Conservation (phyloP, 1,140 invertebrate genomes). For the Penaeus vannamei region DNA sequence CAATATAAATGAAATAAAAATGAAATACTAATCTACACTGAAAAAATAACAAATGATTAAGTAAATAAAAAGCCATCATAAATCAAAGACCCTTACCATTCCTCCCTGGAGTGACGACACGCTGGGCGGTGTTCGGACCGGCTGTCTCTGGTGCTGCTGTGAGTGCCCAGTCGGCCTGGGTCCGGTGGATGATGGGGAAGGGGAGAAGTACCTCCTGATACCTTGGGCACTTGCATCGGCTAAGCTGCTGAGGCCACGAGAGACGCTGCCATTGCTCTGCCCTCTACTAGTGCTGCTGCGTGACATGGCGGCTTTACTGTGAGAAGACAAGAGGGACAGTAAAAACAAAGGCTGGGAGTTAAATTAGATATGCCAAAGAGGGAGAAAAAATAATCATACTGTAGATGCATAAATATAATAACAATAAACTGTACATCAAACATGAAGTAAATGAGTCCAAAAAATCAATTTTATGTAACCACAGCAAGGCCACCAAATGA, state of each 20-base stretch:
- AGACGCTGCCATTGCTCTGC: conserved; percentile 3
- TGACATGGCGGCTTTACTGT: background rate
- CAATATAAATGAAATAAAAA: too few species aligned
- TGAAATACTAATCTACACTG: too few species aligned
- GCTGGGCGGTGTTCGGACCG: background rate
- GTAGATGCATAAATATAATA: too few species aligned
- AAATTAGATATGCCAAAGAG: too few species aligned
- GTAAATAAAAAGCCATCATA: too few species aligned
- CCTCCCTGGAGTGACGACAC: conserved; percentile 17
- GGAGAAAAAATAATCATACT: too few species aligned
- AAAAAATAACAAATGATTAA: too few species aligned
- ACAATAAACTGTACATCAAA: too few species aligned
- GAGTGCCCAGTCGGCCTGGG: conserved; percentile 41
- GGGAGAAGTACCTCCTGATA: conserved; percentile 13
- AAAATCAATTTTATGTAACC: too few species aligned
- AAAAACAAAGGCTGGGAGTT: background rate
- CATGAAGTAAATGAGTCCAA: too few species aligned
- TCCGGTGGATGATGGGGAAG: background rate
- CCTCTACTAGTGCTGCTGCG: conserved; percentile 9
- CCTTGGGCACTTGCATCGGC: background rate
- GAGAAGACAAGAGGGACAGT: background rate
- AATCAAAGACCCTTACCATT: background rate
- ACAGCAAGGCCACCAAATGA: too few species aligned
- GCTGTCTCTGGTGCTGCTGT: background rate
- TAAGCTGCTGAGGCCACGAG: too few species aligned